Evolutionary conservation across 2,797 vertebrate species (phyloP).

Genomic region (Apogon talboti): DNA sequence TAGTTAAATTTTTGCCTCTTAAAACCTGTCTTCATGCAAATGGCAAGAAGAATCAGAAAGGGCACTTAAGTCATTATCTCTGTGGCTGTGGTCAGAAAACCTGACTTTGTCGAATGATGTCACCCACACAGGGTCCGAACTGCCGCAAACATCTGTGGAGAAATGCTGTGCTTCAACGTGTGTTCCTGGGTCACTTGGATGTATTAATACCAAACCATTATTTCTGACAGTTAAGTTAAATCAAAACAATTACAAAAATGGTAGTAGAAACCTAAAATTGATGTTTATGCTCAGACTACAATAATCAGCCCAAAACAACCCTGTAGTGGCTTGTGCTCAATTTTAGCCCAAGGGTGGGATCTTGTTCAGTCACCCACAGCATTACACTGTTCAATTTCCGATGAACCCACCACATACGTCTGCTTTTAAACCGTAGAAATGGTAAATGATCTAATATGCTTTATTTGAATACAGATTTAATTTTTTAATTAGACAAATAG

Average conservation of each 20-base stretch:
- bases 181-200: slow-evolving; percentile 41
- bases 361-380: too few relatives aligned
- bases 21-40: slow-evolving; percentile 19
- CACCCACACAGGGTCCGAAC: slow-evolving; percentile 16
- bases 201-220: slow-evolving; percentile 24
- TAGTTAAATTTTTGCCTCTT: slow-evolving; percentile 15
- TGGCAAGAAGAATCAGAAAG: not conserved
- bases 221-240: slow-evolving; percentile 7
- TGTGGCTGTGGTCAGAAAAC: not conserved
- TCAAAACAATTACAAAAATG: slow-evolving; percentile 1
- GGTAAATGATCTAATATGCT: not conserved
- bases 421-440: slow-evolving; percentile 6
- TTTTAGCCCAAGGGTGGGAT: not conserved
- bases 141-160: not conserved
- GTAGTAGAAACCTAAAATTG: slow-evolving; percentile 24
- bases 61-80: not conserved
- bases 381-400: not conserved
- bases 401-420: not conserved
- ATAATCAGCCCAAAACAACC: not conserved
- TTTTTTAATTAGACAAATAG: not conserved
- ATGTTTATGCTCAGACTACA: slow-evolving; percentile 6
- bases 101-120: slow-evolving; percentile 8
- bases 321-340: not conserved
- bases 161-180: slow-evolving; percentile 3
- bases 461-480: not conserved